Percentiles rank a stretch among this genome's conserved stretches.
Conservation (phyloP, 2,113 vertebrate species). For the Macaca fascicularis region T2T-MFA8v1.1 NC_088395.1:56771501-56772000, state of each 20-base stretch:
- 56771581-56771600: too few relatives aligned
- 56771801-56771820: background rate
- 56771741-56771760: background rate
- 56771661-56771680: too few relatives aligned
- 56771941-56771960: background rate
- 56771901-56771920: background rate
- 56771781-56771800: fast-evolving
- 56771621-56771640: too few relatives aligned
- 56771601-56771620: too few relatives aligned
- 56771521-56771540: too few relatives aligned
- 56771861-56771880: too few relatives aligned
- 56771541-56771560: too few relatives aligned
- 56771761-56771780: background rate
- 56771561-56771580: too few relatives aligned
- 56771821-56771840: background rate
- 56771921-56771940: background rate
- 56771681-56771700: too few relatives aligned
- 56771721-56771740: background rate
- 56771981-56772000: background rate
- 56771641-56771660: too few relatives aligned
- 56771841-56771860: background rate
- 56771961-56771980: fast-evolving
- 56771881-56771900: too few relatives aligned
- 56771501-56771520: too few relatives aligned
- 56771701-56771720: background rate